Conservation (phyloP, 2,888 invertebrate genomes). For the Meiosimyza platycephala region DNA sequence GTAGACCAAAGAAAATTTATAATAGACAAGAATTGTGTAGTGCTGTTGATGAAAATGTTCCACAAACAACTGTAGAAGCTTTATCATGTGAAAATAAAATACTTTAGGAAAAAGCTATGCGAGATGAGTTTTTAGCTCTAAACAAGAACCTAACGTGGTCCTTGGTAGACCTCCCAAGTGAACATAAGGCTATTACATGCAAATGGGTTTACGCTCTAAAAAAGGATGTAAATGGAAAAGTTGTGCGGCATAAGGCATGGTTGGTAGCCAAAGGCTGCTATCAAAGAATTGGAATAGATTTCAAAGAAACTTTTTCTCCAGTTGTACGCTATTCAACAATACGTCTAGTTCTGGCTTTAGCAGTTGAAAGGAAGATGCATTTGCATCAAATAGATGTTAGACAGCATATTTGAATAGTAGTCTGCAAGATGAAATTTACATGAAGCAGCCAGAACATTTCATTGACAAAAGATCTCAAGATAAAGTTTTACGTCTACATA, state of each 20-base stretch:
- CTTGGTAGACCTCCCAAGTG: slow-evolving; percentile 29
- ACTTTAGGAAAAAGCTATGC: background rate
- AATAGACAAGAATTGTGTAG: background rate
- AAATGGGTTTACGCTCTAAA: slow-evolving; percentile 16
- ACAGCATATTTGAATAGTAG: slow-evolving; percentile 36
- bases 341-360: slow-evolving; percentile 32
- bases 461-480: background rate
- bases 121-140: too few relatives aligned
- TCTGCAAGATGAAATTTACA: slow-evolving; percentile 27
- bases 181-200: slow-evolving; percentile 3
- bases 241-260: slow-evolving; percentile 42
- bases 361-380: slow-evolving; percentile 31
- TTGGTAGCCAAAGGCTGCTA: slow-evolving; percentile 39
- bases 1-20: background rate
- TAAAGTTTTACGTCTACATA: too few relatives aligned
- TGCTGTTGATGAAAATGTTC: slow-evolving; percentile 1
- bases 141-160: slow-evolving; percentile 13
- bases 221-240: slow-evolving; percentile 34
- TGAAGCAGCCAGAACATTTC: slow-evolving; percentile 33
- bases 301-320: slow-evolving; percentile 29
- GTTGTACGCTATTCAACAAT: slow-evolving; percentile 38
- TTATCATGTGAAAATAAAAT: background rate
- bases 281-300: slow-evolving; percentile 34
- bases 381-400: slow-evolving; percentile 30
- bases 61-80: slow-evolving; percentile 1